These are phyloP conservation scores for Stomatorhinus ivindoensis DNA, from an alignment of 2,113 vertebrate species.

Conservation along the genomic window DNA sequence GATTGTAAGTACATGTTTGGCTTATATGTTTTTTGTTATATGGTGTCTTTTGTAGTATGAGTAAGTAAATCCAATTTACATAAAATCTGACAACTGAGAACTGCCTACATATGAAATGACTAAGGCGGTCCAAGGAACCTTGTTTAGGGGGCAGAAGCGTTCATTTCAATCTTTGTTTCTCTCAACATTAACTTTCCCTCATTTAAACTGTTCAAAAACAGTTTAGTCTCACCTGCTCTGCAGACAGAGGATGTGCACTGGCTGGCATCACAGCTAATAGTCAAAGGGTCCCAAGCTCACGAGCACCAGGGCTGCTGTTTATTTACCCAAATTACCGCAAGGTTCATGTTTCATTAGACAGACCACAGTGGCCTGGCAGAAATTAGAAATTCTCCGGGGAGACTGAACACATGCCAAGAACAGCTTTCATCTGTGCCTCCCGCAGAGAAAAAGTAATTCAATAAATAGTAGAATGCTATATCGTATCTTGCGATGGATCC, in stretches of 20 bases:
- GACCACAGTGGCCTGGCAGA: neutral
- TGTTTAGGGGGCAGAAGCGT: neutral
- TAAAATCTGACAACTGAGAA: neutral
- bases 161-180: neutral
- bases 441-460: neutral
- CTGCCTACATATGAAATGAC: neutral
- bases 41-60: neutral
- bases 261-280: neutral
- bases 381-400: neutral
- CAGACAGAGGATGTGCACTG: neutral
- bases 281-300: neutral
- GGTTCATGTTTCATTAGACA: neutral
- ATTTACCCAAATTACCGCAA: neutral
- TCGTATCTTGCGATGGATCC: neutral
- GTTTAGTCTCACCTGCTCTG: neutral
- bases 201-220: neutral
- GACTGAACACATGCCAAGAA: neutral
- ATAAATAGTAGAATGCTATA: neutral
- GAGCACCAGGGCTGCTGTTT: neutral
- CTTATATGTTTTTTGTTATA: neutral
- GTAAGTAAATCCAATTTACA: neutral
- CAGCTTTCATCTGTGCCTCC: neutral
- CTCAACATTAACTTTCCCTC: neutral
- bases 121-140: neutral
- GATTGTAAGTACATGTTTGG: neutral